Evolutionary conservation across 2,888 invertebrate species (phyloP).

Genomic region (Melinaea menophilus): DNA sequence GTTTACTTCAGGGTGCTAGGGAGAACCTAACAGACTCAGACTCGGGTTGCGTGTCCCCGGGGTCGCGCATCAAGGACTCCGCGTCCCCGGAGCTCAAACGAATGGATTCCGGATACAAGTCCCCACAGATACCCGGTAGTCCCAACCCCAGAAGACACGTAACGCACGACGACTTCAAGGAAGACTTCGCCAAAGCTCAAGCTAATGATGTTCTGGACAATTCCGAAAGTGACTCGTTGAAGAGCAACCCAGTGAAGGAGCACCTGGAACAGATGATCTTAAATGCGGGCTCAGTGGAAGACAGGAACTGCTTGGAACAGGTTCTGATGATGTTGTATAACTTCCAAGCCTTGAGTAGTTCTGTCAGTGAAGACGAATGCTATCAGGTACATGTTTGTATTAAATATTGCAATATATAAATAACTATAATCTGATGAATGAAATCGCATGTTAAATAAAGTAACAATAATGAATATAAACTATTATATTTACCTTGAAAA

Average conservation of each 20-base stretch:
- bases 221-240: conserved; percentile 69
- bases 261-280: conserved; percentile 73
- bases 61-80: conserved; percentile 74
- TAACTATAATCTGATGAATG: too few relatives aligned
- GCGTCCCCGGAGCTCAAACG: conserved; percentile 74
- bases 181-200: conserved; percentile 73
- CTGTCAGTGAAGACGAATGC: conserved; percentile 76
- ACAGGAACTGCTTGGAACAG: conserved; percentile 80
- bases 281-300: conserved; percentile 74
- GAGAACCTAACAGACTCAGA: conserved; percentile 75
- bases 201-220: conserved; percentile 58
- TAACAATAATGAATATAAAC: conserved; percentile 7
- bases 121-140: conserved; percentile 68
- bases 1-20: conserved; percentile 64
- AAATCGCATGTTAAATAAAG: too few relatives aligned
- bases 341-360: conserved; percentile 76
- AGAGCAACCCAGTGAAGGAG: conserved; percentile 70
- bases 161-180: conserved; percentile 69
- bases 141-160: conserved; percentile 62
- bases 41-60: conserved; percentile 75
- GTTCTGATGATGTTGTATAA: conserved; percentile 80
- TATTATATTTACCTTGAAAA: conserved; percentile 10
- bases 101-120: conserved; percentile 76
- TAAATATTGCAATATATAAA: too few relatives aligned
- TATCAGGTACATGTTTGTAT: conserved; percentile 56